Conservation (phyloP, 2,888 invertebrate genomes). For the Tenthredo scrophulariae region DNA sequence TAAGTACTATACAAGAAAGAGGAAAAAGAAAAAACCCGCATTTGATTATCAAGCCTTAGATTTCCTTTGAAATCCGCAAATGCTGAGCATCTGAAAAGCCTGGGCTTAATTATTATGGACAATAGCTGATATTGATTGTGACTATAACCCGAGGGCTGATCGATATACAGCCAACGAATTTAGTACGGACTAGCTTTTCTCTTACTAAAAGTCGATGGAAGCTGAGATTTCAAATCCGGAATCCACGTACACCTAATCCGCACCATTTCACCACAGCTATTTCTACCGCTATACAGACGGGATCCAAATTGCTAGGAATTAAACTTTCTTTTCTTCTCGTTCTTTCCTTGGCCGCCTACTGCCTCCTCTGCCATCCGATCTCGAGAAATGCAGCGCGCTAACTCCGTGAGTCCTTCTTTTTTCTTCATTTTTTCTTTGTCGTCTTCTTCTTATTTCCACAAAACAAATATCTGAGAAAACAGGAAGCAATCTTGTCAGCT, state of each 20-base stretch:
- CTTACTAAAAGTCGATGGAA: constrained; percentile 11
- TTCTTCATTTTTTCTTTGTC: constrained; percentile 27
- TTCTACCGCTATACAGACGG: constrained; percentile 42
- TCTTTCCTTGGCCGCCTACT: constrained; percentile 18
- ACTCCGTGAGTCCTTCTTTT: background rate
- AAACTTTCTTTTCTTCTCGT: constrained; percentile 36
- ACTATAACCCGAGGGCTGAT: background rate
- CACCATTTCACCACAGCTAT: constrained; percentile 51
- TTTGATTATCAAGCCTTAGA: background rate
- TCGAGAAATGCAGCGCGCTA: constrained; percentile 5
- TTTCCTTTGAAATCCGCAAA: background rate
- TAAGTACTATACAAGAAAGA: background rate
- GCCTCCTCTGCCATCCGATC: constrained; percentile 20
- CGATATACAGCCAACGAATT: constrained; percentile 11
- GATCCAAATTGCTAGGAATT: constrained; percentile 53
- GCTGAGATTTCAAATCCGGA: constrained; percentile 34
- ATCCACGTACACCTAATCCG: constrained; percentile 43
- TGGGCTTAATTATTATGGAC: constrained; percentile 5
- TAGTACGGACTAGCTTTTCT: background rate
- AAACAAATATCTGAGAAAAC: constrained; percentile 69
- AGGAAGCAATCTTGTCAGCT: constrained; percentile 71
- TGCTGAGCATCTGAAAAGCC: background rate
- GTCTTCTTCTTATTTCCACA: constrained; percentile 55
- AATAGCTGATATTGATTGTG: background rate
- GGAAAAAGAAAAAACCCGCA: background rate